Base-by-base conservation (phyloP, 2,888 invertebrate species). In the Apantesis nais region DNA sequence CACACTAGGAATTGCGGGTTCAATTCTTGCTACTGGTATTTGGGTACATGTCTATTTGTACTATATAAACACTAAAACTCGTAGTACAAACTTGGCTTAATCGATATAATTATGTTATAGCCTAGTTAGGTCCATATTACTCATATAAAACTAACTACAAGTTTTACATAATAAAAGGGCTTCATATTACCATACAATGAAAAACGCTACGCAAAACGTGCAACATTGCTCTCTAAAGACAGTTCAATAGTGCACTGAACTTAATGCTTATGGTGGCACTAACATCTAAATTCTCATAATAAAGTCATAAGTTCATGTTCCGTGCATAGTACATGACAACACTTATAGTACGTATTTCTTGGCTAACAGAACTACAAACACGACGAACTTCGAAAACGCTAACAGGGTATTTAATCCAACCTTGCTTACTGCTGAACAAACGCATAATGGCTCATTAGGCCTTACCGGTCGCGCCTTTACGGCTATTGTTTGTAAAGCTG, bases 401-500 rank as follows among this genome's bases (percentile, higher is more conserved):
- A 88, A 86, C 88, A 84, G 85, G 80, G 80, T 84, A 82, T 80
- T 80, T 82, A 83, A 84, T 84, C 78, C 83, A 86, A 84, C 82
- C 82, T 84, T 85, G 85, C 83, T 79, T 85, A 84, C 83, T 83
- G 82, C 78, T 83, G 81, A 89, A 86, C 86, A 81, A 80, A 82
- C 85, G 85, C 85, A 92, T 92, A 93, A 93, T 93, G 87, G 90
- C 91, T 93, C 93, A 93, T 93, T 93, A 93, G 90, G 84, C 90
- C 92, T 89, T 90, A 90, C 88, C 85, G 85, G 90, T 83, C 84
- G 82, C 79, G 86, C 84, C 85, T 84, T 78, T 78, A 81, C 86
- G 81, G 78, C 89, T 88, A 93, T 93, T 93, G 93, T 92, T 92
- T 92, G 90, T 88, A 86, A 86, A 89, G 85, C 85, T 87, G 85